Evolutionary conservation across 2,113 vertebrate genomes (phyloP).

Genomic region (Mohoua ochrocephala): DNA sequence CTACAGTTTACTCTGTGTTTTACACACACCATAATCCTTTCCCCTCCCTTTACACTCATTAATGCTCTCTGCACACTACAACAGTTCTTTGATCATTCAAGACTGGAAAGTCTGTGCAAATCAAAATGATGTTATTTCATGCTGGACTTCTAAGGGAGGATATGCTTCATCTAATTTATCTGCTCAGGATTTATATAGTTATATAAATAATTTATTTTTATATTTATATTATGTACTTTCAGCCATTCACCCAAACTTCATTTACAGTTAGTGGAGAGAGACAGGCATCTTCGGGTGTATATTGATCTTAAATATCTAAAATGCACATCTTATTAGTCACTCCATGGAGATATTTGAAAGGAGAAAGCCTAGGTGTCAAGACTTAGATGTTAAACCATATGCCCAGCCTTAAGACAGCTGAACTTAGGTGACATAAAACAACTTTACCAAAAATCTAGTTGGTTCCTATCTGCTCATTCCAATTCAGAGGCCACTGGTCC

Average conservation of each 20-base stretch:
- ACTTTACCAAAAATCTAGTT: background rate
- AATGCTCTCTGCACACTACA: background rate
- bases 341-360: background rate
- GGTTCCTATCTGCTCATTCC: background rate
- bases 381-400: background rate
- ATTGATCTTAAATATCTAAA: background rate
- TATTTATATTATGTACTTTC: background rate
- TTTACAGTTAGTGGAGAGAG: background rate
- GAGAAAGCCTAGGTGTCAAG: background rate
- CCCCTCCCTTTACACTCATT: background rate
- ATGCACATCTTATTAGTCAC: background rate
- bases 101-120: background rate
- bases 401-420: background rate
- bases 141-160: background rate
- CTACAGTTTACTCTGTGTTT: background rate
- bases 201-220: background rate
- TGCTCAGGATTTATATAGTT: background rate
- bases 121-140: background rate
- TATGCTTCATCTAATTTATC: background rate
- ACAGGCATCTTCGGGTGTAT: background rate
- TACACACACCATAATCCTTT: background rate
- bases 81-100: slow-evolving; percentile 13
- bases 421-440: background rate
- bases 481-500: background rate
- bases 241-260: background rate